Conservation (phyloP, 2,797 vertebrate genomes). For the Pelochelys cantorii region DNA sequence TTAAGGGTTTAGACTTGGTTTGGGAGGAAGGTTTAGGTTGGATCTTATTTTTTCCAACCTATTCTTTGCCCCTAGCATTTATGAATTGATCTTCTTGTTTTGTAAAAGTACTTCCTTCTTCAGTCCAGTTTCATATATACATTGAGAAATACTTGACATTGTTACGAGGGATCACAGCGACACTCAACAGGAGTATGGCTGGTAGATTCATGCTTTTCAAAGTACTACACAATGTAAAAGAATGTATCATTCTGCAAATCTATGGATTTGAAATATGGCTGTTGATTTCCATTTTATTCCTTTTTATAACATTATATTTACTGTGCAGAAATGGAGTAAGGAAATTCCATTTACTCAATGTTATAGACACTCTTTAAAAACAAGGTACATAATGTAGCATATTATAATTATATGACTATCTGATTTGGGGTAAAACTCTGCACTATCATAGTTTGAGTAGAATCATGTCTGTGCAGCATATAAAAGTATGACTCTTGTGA, state of each 20-base stretch:
- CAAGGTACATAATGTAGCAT: neutral
- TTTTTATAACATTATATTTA: neutral
- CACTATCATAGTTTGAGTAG: neutral
- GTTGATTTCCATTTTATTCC: slow-evolving; percentile 10
- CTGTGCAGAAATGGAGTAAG: neutral
- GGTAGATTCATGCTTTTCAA: neutral
- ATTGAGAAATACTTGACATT: neutral
- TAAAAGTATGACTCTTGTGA: neutral
- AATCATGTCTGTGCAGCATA: neutral
- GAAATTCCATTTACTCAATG: neutral
- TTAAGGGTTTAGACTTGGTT: neutral
- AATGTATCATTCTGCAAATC: neutral
- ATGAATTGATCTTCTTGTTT: neutral
- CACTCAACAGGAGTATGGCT: neutral
- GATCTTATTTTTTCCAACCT: neutral
- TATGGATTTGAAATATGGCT: neutral
- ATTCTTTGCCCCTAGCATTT: neutral
- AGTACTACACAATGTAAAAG: neutral
- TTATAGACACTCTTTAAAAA: neutral
- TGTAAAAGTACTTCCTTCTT: neutral
- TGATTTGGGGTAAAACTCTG: neutral
- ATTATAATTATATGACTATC: neutral
- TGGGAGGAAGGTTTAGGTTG: neutral
- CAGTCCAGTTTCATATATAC: neutral
- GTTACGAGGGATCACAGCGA: neutral